Percentiles rank a stretch among this genome's conserved stretches.
Evolutionary conservation across 92 coral and sea anemone genomes (phyloP).

Genomic region (Diadumene lineata): DNA sequence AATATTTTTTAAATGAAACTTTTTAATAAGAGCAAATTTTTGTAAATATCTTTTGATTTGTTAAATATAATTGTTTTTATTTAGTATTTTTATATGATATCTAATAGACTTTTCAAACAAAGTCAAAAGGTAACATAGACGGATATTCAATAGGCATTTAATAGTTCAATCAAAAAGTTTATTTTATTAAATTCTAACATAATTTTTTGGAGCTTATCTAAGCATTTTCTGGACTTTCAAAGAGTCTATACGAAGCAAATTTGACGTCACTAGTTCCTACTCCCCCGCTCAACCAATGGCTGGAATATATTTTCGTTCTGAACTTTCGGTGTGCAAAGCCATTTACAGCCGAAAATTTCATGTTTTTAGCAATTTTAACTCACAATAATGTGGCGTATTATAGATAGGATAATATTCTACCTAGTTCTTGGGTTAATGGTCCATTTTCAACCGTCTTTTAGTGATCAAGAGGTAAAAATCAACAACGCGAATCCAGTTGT

Average conservation of each 20-base stretch:
- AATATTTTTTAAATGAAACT: no score
- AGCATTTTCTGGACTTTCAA: not conserved
- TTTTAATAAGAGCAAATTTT: no score
- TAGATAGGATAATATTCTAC: conserved; percentile 11
- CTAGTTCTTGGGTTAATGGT: conserved; percentile 24
- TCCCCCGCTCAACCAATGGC: conserved; percentile 13
- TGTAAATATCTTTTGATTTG: no score
- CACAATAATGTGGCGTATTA: conserved; percentile 19
- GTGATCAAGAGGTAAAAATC: conserved; percentile 31
- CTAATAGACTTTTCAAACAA: no score
- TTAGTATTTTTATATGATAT: no score
- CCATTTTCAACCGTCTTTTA: conserved; percentile 3
- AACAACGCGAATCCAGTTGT: conserved; percentile 3
- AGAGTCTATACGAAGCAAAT: conserved; percentile 15
- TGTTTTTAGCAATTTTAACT: not conserved
- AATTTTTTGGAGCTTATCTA: no score
- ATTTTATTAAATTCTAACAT: no score
- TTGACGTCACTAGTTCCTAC: conserved; percentile 39
- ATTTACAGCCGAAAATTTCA: not conserved
- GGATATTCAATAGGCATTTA: no score
- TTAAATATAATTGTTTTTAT: no score
- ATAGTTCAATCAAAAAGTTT: no score
- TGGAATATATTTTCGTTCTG: conserved; percentile 5
- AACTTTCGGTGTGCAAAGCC: not conserved
- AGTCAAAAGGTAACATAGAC: no score